Evolutionary conservation across 2,888 invertebrate species (phyloP).

Genomic region (Drosophila neotestacea): DNA sequence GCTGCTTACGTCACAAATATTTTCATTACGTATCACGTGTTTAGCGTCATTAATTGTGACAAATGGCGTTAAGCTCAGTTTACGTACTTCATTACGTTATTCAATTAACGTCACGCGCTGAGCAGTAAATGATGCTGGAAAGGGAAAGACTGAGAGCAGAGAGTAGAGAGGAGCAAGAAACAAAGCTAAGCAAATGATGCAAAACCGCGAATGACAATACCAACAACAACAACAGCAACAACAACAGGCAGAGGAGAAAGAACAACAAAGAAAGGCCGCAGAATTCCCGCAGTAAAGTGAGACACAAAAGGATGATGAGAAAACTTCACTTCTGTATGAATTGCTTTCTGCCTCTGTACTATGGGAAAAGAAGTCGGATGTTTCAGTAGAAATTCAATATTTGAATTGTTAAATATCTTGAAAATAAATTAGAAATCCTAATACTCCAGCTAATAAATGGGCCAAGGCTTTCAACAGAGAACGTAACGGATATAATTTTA

Average conservation of each 20-base stretch:
- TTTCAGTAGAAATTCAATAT: too few species aligned
- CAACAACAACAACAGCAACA: conserved; percentile 7
- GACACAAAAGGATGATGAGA: conserved; percentile 50
- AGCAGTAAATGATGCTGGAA: conserved; percentile 30
- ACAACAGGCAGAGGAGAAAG: neutral
- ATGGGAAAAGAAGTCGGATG: too few species aligned
- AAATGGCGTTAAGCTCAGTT: conserved; percentile 54
- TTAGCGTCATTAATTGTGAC: conserved; percentile 46
- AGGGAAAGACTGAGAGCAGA: neutral
- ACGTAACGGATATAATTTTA: too few species aligned
- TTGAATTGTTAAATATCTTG: too few species aligned
- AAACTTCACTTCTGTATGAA: conserved; percentile 45
- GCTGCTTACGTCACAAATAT: conserved; percentile 6
- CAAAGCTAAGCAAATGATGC: conserved; percentile 36
- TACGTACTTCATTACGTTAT: conserved; percentile 64
- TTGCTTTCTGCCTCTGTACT: conserved; percentile 2
- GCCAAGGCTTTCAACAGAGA: too few species aligned
- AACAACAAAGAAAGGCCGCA: conserved; percentile 7
- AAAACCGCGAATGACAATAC: conserved; percentile 46
- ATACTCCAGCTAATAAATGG: too few species aligned
- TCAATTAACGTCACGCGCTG: conserved; percentile 57
- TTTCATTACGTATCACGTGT: conserved; percentile 8
- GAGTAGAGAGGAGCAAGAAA: neutral
- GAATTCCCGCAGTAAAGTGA: conserved; percentile 21
- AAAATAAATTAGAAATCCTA: too few species aligned